Evolutionary conservation across 1,140 invertebrate species (phyloP).

Genomic region (Acromyrmex echinatior): DNA sequence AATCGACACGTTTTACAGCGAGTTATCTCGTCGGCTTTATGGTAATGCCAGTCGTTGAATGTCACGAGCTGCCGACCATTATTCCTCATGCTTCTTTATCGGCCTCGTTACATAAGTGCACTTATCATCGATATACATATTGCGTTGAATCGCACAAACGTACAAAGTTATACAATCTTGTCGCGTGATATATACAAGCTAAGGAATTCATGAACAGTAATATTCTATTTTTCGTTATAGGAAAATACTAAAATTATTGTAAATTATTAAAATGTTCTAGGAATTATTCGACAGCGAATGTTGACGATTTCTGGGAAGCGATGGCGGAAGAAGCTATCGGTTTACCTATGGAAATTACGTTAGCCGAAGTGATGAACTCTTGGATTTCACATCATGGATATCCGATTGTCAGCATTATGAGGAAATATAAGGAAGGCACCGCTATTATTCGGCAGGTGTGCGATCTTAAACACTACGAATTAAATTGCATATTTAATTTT

Average conservation of each 20-base stretch:
- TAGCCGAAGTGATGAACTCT: constrained; percentile 87
- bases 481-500: not conserved
- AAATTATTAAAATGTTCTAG: constrained; percentile 74
- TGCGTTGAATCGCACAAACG: constrained; percentile 24
- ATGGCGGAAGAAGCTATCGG: constrained; percentile 86
- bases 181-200: not conserved
- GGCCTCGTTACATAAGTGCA: constrained; percentile 40
- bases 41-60: constrained; percentile 50
- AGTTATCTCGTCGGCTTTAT: constrained; percentile 56
- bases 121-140: constrained; percentile 36
- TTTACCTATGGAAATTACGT: constrained; percentile 78
- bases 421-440: constrained; percentile 85
- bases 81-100: constrained; percentile 55
- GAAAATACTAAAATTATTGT: not conserved
- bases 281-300: constrained; percentile 87
- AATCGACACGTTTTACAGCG: constrained; percentile 40
- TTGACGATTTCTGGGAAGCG: constrained; percentile 88
- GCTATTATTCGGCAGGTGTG: constrained; percentile 87
- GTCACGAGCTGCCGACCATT: constrained; percentile 43
- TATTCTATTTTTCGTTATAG: not conserved
- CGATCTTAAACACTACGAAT: not conserved
- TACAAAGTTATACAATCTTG: constrained; percentile 14
- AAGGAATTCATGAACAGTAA: not conserved
- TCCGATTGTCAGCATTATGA: constrained; percentile 89
- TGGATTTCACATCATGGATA: constrained; percentile 90